Evolutionary conservation across 1,140 invertebrate genomes (phyloP).

Genomic region (Homarus americanus): DNA sequence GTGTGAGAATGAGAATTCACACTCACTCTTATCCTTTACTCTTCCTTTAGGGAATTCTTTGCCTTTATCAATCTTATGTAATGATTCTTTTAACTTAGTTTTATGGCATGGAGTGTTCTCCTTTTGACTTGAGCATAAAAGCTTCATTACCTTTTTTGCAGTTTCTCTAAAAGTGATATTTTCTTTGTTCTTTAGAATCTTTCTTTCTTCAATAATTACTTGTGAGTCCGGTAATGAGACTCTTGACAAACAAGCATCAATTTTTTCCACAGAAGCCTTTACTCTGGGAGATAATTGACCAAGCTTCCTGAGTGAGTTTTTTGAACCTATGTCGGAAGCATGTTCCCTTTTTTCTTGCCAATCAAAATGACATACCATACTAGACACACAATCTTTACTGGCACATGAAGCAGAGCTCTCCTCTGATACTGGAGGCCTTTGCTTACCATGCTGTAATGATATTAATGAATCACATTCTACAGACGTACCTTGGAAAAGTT

Average conservation of each 20-base stretch:
- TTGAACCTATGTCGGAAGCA: not conserved
- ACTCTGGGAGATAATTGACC: slow-evolving; percentile 13
- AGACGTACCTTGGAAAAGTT: not conserved
- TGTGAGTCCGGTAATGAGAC: not conserved
- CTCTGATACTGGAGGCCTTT: not conserved
- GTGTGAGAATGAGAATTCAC: not conserved
- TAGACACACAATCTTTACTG: slow-evolving; percentile 2
- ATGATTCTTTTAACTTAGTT: not conserved
- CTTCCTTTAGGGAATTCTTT: not conserved
- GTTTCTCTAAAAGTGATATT: not conserved
- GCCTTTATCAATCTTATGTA: not conserved
- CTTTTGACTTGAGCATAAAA: not conserved
- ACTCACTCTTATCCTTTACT: not conserved
- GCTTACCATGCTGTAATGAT: not conserved
- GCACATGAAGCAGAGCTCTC: not conserved
- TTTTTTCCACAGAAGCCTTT: slow-evolving; percentile 13
- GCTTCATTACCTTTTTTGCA: not conserved
- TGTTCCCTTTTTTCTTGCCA: not conserved
- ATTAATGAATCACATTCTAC: not conserved
- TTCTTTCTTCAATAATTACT: not conserved
- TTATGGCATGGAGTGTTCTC: slow-evolving; percentile 20
- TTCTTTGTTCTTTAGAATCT: slow-evolving; percentile 11
- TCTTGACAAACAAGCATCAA: not conserved
- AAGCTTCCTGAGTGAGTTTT: not conserved
- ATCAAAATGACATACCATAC: slow-evolving; percentile 4